Conservation (phyloP, 64 coral and sea anemone genomes). For the Cladopsammia gracilis region DNA sequence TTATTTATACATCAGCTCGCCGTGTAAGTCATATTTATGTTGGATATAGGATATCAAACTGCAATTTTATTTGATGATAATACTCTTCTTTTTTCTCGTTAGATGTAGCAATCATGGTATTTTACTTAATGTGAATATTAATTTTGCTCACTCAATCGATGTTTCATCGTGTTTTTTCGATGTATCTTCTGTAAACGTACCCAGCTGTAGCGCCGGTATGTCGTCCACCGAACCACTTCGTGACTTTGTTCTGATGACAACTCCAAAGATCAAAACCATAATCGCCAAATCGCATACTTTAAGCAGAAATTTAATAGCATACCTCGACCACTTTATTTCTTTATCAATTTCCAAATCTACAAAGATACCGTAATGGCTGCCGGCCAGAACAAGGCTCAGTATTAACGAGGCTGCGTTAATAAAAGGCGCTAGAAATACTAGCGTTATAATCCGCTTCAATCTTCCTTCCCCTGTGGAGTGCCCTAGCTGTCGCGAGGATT, state of each 20-base stretch:
- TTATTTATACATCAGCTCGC: no score
- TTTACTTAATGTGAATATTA: no score
- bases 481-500: constrained; percentile 14
- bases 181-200: neutral
- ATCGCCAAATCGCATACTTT: constrained; percentile 6
- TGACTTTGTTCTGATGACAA: neutral
- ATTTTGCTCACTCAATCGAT: no score
- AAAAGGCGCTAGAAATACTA: neutral
- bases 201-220: neutral
- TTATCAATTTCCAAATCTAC: neutral
- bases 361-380: neutral
- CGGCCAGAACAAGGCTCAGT: constrained; percentile 5
- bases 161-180: neutral
- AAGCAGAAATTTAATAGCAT: neutral
- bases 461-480: neutral
- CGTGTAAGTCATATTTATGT: no score
- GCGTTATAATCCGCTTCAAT: neutral
- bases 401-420: constrained; percentile 5
- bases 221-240: neutral
- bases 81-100: no score
- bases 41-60: no score
- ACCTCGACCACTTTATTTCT: neutral
- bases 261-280: constrained; percentile 21
- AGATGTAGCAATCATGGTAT: no score
- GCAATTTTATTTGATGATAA: no score